A percentile compares a stretch with the other conserved stretches of the same genome.
Evolutionary conservation across 2,888 invertebrate species (phyloP).

Genomic region (Cephonodes hylas): DNA sequence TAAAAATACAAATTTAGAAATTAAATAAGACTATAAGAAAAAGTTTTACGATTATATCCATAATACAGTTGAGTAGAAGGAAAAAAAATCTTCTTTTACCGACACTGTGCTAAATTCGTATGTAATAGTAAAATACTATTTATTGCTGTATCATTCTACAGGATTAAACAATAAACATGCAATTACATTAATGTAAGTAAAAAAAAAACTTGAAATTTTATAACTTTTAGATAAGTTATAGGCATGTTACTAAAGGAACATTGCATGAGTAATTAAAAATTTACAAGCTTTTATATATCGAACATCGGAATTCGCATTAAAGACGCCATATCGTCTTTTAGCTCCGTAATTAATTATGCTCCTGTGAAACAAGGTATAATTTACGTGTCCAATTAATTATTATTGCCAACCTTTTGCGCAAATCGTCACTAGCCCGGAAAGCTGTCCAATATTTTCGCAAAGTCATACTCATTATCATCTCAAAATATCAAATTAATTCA

Average conservation of each 20-base stretch:
- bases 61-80: too few species aligned
- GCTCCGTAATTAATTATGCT: neutral
- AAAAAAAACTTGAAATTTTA: too few species aligned
- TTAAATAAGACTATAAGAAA: too few species aligned
- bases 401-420: neutral
- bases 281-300: slow-evolving; percentile 8
- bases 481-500: neutral
- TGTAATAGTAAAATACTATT: too few species aligned
- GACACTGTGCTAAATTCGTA: too few species aligned
- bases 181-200: too few species aligned
- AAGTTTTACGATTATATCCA: too few species aligned
- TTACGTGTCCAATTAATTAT: slow-evolving; percentile 5
- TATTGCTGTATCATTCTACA: too few species aligned
- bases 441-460: neutral
- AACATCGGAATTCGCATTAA: neutral
- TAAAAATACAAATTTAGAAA: too few species aligned
- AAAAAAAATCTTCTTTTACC: too few species aligned
- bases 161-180: too few species aligned
- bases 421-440: neutral
- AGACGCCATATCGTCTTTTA: neutral
- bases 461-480: slow-evolving; percentile 2
- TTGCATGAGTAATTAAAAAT: neutral
- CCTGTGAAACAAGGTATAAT: neutral
- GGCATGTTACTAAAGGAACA: neutral
- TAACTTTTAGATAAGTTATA: too few species aligned